Conservation (phyloP, 2,888 invertebrate species). For the Drosophila peninsularis region DNA sequence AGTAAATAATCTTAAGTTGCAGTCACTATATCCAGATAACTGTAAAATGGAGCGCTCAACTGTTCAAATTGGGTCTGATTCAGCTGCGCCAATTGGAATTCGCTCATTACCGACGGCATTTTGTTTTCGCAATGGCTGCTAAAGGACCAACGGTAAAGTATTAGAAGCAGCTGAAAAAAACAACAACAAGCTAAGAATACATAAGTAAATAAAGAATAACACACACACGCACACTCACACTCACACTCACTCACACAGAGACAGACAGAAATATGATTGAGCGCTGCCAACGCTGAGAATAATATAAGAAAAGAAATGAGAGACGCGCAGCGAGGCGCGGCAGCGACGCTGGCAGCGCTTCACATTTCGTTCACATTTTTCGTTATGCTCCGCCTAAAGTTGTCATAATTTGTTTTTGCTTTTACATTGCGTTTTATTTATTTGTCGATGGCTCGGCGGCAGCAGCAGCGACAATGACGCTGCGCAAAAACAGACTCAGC, state of each 20-base stretch:
- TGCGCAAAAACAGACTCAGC: conserved; percentile 34
- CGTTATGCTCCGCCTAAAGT: conserved; percentile 85
- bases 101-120: conserved; percentile 43
- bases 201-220: conserved; percentile 67
- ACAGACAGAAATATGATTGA: conserved; percentile 68
- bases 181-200: conserved; percentile 46
- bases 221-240: conserved; percentile 15
- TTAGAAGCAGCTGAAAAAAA: conserved; percentile 23
- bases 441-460: conserved; percentile 55
- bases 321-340: conserved; percentile 38
- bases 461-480: conserved; percentile 40
- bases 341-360: conserved; percentile 20
- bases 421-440: conserved; percentile 68
- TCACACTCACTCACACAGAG: conserved; percentile 7
- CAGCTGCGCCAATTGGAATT: conserved; percentile 1
- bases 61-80: neutral
- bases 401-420: conserved; percentile 84
- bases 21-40: neutral
- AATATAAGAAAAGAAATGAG: conserved; percentile 34
- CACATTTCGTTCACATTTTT: conserved; percentile 13
- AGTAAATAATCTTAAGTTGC: neutral
- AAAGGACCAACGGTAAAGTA: conserved; percentile 57
- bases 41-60: neutral
- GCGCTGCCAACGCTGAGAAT: conserved; percentile 42
- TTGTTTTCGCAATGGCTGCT: conserved; percentile 25